Conservation (phyloP, 2,113 vertebrate species). For the Castor canadensis region DNA sequence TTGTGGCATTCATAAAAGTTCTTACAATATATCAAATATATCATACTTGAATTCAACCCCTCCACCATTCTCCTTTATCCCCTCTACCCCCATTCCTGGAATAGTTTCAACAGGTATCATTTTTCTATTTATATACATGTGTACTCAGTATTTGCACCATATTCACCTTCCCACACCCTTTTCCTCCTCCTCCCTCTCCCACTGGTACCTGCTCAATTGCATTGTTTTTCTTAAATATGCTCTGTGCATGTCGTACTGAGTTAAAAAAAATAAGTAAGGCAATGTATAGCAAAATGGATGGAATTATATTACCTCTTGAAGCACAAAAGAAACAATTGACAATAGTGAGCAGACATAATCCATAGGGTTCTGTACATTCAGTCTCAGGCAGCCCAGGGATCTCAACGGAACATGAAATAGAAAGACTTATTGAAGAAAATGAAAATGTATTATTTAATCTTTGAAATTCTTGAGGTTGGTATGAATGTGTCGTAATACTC, state of each 20-base stretch:
- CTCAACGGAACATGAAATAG: not conserved
- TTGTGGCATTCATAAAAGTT: too few relatives aligned
- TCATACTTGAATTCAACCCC: too few relatives aligned
- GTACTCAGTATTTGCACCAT: too few relatives aligned
- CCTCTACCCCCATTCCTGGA: too few relatives aligned
- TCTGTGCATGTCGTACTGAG: not conserved
- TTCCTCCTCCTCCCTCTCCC: too few relatives aligned
- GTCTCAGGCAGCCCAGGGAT: not conserved
- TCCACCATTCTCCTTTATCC: too few relatives aligned
- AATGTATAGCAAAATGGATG: not conserved
- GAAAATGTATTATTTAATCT: not conserved
- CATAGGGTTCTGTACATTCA: not conserved
- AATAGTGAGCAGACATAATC: not conserved
- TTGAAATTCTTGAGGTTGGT: not conserved
- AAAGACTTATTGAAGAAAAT: not conserved
- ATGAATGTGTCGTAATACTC: not conserved
- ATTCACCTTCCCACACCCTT: too few relatives aligned
- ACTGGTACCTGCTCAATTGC: too few relatives aligned
- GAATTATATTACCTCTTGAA: conserved; percentile 19
- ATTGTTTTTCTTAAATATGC: not conserved
- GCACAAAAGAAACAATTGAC: not conserved
- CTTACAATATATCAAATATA: too few relatives aligned
- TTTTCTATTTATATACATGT: too few relatives aligned
- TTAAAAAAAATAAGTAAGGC: conserved; percentile 40
- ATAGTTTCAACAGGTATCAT: too few relatives aligned